A percentile compares a stretch with the other conserved stretches of the same genome.
phyloP scores from a whole-genome alignment of 2,797 vertebrate genomes.

The Syngnathus rostellatus region DNA sequence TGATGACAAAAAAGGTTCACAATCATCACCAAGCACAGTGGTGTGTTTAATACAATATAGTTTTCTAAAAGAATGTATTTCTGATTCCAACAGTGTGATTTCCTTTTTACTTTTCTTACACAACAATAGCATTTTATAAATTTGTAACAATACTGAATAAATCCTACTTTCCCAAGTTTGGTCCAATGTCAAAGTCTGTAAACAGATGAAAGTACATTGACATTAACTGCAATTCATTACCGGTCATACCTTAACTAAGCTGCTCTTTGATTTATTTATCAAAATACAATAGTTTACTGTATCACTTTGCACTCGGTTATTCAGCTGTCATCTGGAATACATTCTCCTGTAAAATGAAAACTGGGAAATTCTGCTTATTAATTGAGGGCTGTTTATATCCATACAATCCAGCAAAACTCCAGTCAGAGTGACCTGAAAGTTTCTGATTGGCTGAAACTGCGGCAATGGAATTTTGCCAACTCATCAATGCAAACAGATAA shows the following conservation, averaged over 20 bases:
- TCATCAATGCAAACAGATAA: conserved; percentile 35
- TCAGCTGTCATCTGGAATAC: neutral
- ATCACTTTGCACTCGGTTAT: neutral
- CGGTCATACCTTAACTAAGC: neutral
- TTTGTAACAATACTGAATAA: conserved; percentile 69
- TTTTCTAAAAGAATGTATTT: conserved; percentile 69
- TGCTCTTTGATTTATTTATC: neutral
- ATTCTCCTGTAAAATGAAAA: neutral
- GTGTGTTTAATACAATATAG: conserved; percentile 42
- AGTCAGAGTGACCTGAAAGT: conserved; percentile 34
- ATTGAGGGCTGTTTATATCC: neutral
- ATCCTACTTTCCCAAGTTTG: conserved; percentile 58
- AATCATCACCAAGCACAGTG: conserved; percentile 25
- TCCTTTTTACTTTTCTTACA: conserved; percentile 56
- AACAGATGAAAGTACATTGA: neutral
- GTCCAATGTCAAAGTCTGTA: conserved; percentile 2
- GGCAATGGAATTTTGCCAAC: conserved; percentile 45
- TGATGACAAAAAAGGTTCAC: neutral
- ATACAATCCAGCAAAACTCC: neutral
- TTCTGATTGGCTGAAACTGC: conserved; percentile 33
- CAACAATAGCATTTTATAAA: conserved; percentile 62
- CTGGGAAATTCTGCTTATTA: neutral
- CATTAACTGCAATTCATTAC: neutral
- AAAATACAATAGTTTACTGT: neutral
- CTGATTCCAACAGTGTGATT: conserved; percentile 48